phyloP scores from a whole-genome alignment of 2,888 invertebrate species.

The Stegana nigrithorax region DNA sequence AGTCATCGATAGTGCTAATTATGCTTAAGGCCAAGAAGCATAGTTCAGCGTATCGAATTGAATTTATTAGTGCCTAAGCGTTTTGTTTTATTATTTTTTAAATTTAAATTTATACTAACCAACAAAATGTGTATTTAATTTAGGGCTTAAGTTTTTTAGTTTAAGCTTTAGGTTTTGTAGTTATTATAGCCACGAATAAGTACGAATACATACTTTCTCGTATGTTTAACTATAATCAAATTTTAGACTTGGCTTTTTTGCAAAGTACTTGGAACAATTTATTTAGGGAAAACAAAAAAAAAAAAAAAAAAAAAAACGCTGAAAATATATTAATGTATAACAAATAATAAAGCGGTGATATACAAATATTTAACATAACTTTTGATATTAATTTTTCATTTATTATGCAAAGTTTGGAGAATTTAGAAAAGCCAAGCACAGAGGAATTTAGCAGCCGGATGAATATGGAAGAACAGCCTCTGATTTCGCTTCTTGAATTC shows the following conservation, averaged over 20 bases:
- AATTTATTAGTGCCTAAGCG: slow-evolving; percentile 44
- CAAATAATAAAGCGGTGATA: not conserved
- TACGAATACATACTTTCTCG: too few relatives aligned
- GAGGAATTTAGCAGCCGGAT: too few relatives aligned
- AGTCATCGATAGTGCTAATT: slow-evolving; percentile 46
- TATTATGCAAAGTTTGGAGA: too few relatives aligned
- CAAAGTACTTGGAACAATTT: not conserved
- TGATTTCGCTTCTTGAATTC: too few relatives aligned
- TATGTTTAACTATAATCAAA: too few relatives aligned
- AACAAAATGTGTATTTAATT: not conserved
- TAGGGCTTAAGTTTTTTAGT: slow-evolving; percentile 9
- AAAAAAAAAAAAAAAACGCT: not conserved
- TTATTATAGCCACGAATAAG: too few relatives aligned
- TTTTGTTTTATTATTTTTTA: not conserved
- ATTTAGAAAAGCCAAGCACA: too few relatives aligned
- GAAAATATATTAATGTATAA: not conserved
- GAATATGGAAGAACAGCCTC: too few relatives aligned
- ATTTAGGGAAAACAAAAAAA: not conserved
- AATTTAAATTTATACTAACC: not conserved
- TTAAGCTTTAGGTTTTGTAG: slow-evolving; percentile 3
- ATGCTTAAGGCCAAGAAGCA: slow-evolving; percentile 14
- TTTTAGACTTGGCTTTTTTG: slow-evolving; percentile 9
- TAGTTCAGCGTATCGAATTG: not conserved
- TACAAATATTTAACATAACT: too few relatives aligned
- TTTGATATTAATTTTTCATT: too few relatives aligned